Percentiles rank a stretch among this genome's conserved stretches.
Evolutionary conservation across 1,140 invertebrate genomes (phyloP).

Genomic region (Sinella curviseta): DNA sequence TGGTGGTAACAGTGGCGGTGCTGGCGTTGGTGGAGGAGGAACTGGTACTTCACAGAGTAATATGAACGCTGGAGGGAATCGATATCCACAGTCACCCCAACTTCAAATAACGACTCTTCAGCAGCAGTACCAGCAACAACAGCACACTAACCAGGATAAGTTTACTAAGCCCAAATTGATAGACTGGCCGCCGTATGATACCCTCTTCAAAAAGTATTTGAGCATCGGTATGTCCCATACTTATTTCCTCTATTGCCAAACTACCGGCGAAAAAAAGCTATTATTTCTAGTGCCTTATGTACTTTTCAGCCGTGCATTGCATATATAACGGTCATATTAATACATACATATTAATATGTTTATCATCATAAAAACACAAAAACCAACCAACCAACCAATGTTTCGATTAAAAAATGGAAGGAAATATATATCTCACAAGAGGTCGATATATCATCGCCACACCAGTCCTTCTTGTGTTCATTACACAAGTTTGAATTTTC

Average conservation of each 20-base stretch:
- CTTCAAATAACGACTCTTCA: not conserved
- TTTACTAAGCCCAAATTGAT: slow-evolving; percentile 54
- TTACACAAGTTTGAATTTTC: no score
- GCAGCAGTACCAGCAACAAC: not conserved
- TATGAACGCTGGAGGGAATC: slow-evolving; percentile 19
- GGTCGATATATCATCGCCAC: no score
- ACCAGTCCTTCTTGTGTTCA: no score
- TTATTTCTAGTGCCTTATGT: no score
- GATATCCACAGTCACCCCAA: slow-evolving; percentile 5
- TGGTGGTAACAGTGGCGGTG: not conserved
- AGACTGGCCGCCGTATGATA: slow-evolving; percentile 87
- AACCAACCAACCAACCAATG: no score
- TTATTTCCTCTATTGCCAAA: not conserved
- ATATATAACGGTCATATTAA: no score
- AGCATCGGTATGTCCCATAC: slow-evolving; percentile 69
- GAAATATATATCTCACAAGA: no score
- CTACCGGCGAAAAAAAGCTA: not conserved
- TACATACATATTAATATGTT: no score
- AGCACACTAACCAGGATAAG: not conserved
- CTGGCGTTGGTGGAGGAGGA: slow-evolving; percentile 13
- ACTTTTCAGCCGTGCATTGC: no score
- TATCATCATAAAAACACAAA: no score
- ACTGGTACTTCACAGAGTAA: not conserved
- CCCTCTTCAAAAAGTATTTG: slow-evolving; percentile 84
- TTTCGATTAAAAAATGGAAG: no score